phyloP scores from a whole-genome alignment of 1,140 invertebrate species.

The Saxidomus purpurata region DNA sequence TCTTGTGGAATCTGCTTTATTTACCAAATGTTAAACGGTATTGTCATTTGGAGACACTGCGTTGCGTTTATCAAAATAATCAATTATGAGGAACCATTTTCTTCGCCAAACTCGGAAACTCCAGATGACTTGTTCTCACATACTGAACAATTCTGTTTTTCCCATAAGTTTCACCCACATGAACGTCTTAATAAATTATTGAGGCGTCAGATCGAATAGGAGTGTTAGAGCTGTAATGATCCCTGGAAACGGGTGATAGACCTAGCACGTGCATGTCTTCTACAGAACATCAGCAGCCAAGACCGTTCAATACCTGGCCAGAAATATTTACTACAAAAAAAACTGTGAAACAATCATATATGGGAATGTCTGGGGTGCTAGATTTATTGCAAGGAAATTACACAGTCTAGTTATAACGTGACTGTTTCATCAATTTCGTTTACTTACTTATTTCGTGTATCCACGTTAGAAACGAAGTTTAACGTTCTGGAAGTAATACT shows the following conservation, averaged over 20 bases:
- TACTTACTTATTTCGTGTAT: not conserved
- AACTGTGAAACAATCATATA: not conserved
- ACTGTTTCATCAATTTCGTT: not conserved
- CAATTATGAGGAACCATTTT: not conserved
- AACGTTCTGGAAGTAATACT: too few relatives aligned
- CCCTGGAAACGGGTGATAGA: not conserved
- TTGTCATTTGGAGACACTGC: not conserved
- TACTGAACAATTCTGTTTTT: not conserved
- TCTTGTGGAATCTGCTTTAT: too few relatives aligned
- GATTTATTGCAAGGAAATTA: slow-evolving; percentile 5
- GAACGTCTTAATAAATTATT: slow-evolving; percentile 27
- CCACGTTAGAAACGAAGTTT: too few relatives aligned
- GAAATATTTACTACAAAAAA: not conserved
- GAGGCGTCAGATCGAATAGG: not conserved
- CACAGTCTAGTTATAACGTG: not conserved
- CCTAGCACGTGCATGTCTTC: not conserved
- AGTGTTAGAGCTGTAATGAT: not conserved
- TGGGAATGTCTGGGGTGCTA: not conserved
- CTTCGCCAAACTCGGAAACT: not conserved
- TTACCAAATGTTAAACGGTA: too few relatives aligned
- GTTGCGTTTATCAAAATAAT: not conserved
- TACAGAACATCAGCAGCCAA: not conserved
- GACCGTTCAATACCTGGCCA: too few relatives aligned
- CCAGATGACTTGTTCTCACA: not conserved
- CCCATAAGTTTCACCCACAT: not conserved